Evolutionary conservation across 2,888 invertebrate species (phyloP).

Genomic region (Lottia gigantea): DNA sequence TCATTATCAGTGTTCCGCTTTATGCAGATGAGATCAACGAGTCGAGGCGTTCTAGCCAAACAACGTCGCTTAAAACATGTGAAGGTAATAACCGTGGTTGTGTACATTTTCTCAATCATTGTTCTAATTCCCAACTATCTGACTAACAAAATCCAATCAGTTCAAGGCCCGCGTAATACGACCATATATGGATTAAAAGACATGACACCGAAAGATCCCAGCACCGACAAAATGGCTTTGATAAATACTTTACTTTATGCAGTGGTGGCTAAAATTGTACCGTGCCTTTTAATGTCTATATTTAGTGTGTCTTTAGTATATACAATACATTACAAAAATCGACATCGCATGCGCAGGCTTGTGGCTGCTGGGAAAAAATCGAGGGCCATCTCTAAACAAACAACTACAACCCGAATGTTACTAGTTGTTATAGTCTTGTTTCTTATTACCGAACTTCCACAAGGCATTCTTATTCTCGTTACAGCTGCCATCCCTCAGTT

Average conservation of each 20-base stretch:
- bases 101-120: conserved; percentile 85
- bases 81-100: conserved; percentile 70
- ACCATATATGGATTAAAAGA: conserved; percentile 46
- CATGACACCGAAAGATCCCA: conserved; percentile 45
- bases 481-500: conserved; percentile 80
- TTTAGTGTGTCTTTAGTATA: conserved; percentile 68
- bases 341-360: conserved; percentile 44
- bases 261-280: conserved; percentile 89
- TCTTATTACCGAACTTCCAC: conserved; percentile 89
- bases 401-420: conserved; percentile 89
- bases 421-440: conserved; percentile 86
- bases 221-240: conserved; percentile 44
- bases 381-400: conserved; percentile 44
- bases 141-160: conserved; percentile 76
- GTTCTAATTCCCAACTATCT: conserved; percentile 87
- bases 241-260: conserved; percentile 70
- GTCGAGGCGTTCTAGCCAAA: conserved; percentile 48
- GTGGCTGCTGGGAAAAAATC: conserved; percentile 39
- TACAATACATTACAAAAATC: conserved; percentile 45
- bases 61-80: conserved; percentile 44
- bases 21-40: conserved; percentile 61
- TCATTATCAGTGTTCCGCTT: conserved; percentile 92
- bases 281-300: conserved; percentile 86
- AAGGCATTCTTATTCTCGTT: conserved; percentile 79
- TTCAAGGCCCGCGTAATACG: conserved; percentile 30